Evolutionary conservation across 2,888 invertebrate genomes (phyloP).

Genomic region (Oligia strigilis): DNA sequence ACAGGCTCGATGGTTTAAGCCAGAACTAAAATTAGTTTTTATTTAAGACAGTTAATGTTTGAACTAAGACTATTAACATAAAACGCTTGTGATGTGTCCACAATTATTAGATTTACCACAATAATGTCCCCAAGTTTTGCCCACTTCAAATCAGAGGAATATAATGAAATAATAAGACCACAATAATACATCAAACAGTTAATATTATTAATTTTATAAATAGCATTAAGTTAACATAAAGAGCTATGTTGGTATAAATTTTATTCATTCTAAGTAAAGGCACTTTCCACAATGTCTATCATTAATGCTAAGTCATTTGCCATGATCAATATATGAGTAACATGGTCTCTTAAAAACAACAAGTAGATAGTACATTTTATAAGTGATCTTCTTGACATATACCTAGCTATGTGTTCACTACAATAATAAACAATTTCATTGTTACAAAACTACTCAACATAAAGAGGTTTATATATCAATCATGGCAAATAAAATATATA

Average conservation of each 20-base stretch:
- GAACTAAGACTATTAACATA: conserved; percentile 31
- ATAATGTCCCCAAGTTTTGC: neutral
- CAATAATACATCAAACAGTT: conserved; percentile 88
- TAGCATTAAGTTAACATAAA: conserved; percentile 90
- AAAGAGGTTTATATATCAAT: conserved; percentile 63
- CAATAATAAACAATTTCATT: conserved; percentile 64
- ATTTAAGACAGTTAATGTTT: neutral
- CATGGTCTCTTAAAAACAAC: conserved; percentile 56
- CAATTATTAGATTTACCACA: conserved; percentile 5
- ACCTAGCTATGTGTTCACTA: conserved; percentile 44
- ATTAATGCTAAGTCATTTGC: conserved; percentile 82
- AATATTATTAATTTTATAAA: conserved; percentile 90
- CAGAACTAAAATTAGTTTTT: conserved; percentile 8
- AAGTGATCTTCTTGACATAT: conserved; percentile 56
- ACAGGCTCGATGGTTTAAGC: neutral
- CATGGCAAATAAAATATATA: conserved; percentile 72
- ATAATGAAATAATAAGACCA: conserved; percentile 71
- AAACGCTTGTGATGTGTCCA: neutral
- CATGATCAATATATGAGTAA: conserved; percentile 78
- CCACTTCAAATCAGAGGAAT: conserved; percentile 23
- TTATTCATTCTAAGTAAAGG: conserved; percentile 90
- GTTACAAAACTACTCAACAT: conserved; percentile 57
- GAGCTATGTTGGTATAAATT: conserved; percentile 90
- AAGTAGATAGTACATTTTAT: conserved; percentile 31
- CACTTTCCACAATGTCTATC: conserved; percentile 90